Evolutionary conservation across 2,113 vertebrate species (phyloP), one percentile per base, ranked within the genome.

Genomic region (Amphilophus citrinellus): DNA sequence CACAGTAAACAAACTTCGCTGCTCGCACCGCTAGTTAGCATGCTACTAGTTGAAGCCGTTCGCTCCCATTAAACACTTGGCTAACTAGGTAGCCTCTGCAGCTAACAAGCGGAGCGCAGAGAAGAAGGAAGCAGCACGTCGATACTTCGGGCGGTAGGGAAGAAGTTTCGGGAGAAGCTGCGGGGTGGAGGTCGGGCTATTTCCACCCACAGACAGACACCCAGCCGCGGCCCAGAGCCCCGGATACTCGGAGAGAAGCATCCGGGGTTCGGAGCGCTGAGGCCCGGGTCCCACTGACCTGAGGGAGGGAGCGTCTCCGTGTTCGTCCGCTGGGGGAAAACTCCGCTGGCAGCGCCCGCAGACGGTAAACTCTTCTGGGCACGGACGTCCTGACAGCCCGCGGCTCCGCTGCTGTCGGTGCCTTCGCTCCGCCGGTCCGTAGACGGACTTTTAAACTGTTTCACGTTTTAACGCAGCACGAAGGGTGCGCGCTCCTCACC

Each of bases 221-320:
- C 66, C 24, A 50, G 44, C 44, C 18, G 44, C 5, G 15, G 5
- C 15, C 15, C 65, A 9, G 15, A 50, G 65, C 44, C 24, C 15
- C 9, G 15, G 24, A 30, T 15, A 30, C 42, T 50, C 15, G 15
- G 24, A 50, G 22, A 71, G 15, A 20, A 50, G 44, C 13, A 5
- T 3, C 44, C 44, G 44, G 44, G 44, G 44, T 13, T 47, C 44
- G 44, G 13, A 47, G 13, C 44, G 4, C 44, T 56, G 35, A 53
- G 83, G 84, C 86, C 83, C 66, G 63, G 59, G 65, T 83, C 82
- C 20, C 14, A 85, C 90, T 88, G 11, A 89, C 92, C 92, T 88
- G 85, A 18, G 17, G 39, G 27, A 61, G 66, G 77, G 79, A 42
- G 5, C 20, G 11, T 78, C 61, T 53, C 42, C 84, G 44, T 13